Evolutionary conservation across 2,113 vertebrate genomes (phyloP), one percentile per base, ranked within the genome.

Genomic region (Xiphorhynchus elegans): DNA sequence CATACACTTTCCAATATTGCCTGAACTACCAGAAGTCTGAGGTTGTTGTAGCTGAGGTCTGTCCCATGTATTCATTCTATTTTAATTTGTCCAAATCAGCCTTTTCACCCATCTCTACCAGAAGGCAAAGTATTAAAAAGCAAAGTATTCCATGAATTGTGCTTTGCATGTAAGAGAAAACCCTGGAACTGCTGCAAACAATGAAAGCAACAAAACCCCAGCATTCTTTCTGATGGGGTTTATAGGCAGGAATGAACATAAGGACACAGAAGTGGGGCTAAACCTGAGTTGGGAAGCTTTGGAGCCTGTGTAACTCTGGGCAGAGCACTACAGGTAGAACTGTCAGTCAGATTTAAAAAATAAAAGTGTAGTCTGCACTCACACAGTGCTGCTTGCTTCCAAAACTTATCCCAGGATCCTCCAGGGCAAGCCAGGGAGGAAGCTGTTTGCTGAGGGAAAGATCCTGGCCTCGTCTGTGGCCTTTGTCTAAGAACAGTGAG

Each of bases 391-490:
- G 16, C 3, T 44, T 31, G 58, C 50, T 92, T 78, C 55, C 35
- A 81, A 4, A 17, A 14, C 11, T 9, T 58, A 55, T 9, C 37
- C 58, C 49, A 86, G 33, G 20, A 68, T 17, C 21, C 23, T 52
- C 16, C 47, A 16, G 9, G 9, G 46, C 0, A 0, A 35, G 0
- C 1, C 16, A 59, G 26, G 10, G 23, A 46, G 47, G 28, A 76
- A 6, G 18, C 2, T 31, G 7, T 24, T 80, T 40, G 59, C 39
- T 53, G 42, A 69, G 74, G 37, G 26, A 52, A 76, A 66, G 42
- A 33, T 14, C n/a, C 47, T 50, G 10, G 12, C 31, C 11, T 59
- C 74, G 3, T n/a, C 46, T 77, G 13, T 14, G 8, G 19, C n/a
- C 23, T 95, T 67, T 39, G 29, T 26, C 55, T 50, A 14, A 2